Evolutionary conservation across 1,140 invertebrate genomes (phyloP), one percentile per base, ranked within the genome.

Genomic region (Oryzaephilus surinamensis): DNA sequence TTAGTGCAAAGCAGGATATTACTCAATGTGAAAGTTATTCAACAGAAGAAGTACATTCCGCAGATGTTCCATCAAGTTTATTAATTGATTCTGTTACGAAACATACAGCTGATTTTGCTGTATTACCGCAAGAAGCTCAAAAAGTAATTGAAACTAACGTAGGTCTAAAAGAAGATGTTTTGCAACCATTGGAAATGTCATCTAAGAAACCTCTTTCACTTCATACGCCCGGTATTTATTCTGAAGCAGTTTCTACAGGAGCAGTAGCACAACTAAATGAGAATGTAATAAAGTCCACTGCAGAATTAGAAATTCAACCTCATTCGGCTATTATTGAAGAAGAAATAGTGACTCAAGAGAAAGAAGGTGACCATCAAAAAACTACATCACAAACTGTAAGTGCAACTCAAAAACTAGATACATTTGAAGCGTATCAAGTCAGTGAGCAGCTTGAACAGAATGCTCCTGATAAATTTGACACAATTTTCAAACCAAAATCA

Each of bases 381-480:
- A 45, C 58, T 3, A 64, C 65, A 43, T 62, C 63, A 16, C 37
- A 57, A 15, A 56, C 51, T 43, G 51, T 51, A 32, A 58, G 50
- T 41, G 73, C 73, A 13, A 68, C 64, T 19, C 49, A 71, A 24
- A 64, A 66, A 14, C 53, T 81, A 16, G 68, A 71, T 40, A 59
- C 71, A 16, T 49, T 70, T 5, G 74, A 79, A 54, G 64, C 77
- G 3, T 67, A 74, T 50, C 62, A 74, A 43, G 71, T 72, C 13
- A 71, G 62, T 3, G 73, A 83, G 67, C 67, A 71, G 20, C 68
- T 70, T 20, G 49, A 67, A 19, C 69, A 74, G 51, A 60, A 61
- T 34, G 55, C 61, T 8, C 58, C 75, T 2, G 60, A 65, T 30
- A 64, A 71, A 44, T 77, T 77, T 45, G 36, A 57, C 2, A 57